Percentiles rank a stretch among this genome's conserved stretches.
phyloP scores from a whole-genome alignment of 2,113 vertebrate genomes.

The Eurystomus gularis region DNA sequence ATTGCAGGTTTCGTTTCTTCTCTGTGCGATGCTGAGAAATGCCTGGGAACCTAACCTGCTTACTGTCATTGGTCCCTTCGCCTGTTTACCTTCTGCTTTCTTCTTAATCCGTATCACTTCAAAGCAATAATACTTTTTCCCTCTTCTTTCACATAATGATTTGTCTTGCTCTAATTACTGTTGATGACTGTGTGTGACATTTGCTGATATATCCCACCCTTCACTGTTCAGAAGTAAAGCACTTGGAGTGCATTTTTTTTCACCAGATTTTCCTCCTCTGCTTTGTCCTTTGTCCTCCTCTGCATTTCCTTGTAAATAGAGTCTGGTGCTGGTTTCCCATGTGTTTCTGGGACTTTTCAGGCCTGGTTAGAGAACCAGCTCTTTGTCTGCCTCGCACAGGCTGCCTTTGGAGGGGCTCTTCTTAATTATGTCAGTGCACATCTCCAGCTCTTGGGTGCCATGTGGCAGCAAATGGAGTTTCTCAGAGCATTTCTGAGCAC shows the following conservation, averaged over 20 bases:
- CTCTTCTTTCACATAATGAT: neutral
- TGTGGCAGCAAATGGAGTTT: neutral
- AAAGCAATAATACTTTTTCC: neutral
- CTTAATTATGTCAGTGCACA: neutral
- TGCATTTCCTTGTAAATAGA: constrained; percentile 48
- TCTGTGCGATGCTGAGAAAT: neutral
- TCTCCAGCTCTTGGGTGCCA: neutral
- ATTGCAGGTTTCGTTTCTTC: neutral
- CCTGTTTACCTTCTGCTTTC: neutral
- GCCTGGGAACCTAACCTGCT: neutral
- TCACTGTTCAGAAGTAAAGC: neutral
- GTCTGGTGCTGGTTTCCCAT: constrained; percentile 37
- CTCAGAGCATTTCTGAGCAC: neutral
- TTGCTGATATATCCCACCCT: neutral
- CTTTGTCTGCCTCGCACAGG: neutral
- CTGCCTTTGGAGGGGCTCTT: neutral
- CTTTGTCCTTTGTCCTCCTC: constrained; percentile 61
- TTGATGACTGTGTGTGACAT: neutral
- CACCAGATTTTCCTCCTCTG: constrained; percentile 53
- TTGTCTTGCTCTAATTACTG: neutral
- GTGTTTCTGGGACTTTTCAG: neutral
- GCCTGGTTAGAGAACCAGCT: neutral
- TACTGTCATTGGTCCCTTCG: accelerated
- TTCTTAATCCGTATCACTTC: neutral
- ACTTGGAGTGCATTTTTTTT: neutral